Percentiles rank a stretch among this genome's conserved stretches.
Evolutionary conservation across 1,140 invertebrate genomes (phyloP).

Genomic region (Drosophila erecta): DNA sequence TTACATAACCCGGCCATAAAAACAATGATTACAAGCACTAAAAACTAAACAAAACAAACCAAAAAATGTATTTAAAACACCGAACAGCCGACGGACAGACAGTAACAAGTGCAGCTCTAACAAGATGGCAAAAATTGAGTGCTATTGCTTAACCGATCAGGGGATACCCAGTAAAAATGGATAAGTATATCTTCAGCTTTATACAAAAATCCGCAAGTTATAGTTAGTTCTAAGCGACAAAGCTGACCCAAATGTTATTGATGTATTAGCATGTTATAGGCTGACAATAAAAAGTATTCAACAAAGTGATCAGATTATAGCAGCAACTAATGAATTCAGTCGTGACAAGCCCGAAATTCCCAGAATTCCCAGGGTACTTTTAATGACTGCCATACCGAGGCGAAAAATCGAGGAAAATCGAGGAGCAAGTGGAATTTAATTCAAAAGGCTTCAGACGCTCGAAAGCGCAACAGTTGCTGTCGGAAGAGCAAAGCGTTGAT

Average conservation of each 20-base stretch:
- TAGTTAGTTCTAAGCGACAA: too few relatives aligned
- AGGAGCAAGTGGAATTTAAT: conserved; percentile 49
- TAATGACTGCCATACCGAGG: conserved; percentile 33
- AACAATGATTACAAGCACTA: conserved; percentile 29
- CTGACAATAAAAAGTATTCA: too few relatives aligned
- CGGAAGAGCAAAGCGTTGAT: conserved; percentile 18
- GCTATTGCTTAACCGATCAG: background rate
- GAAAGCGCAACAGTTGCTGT: conserved; percentile 56
- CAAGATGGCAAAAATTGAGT: conserved; percentile 26
- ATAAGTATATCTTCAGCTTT: too few relatives aligned
- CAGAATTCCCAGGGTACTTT: conserved; percentile 8
- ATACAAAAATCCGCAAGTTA: too few relatives aligned
- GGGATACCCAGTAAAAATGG: conserved; percentile 7
- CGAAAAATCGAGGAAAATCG: conserved; percentile 41
- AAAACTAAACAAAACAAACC: conserved; percentile 24
- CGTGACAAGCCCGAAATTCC: background rate
- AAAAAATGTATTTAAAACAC: conserved; percentile 44
- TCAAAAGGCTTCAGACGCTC: conserved; percentile 53
- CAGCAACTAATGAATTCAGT: background rate
- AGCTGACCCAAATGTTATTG: too few relatives aligned
- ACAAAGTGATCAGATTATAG: background rate
- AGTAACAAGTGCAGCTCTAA: conserved; percentile 47
- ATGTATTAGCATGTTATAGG: too few relatives aligned
- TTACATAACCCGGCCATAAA: conserved; percentile 44
- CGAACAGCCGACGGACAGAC: conserved; percentile 26